A percentile compares a stretch with the other conserved stretches of the same genome.
These are phyloP conservation scores for Blera fallax DNA, from an alignment of 2,888 invertebrate genomes.

Conservation along the genomic window DNA sequence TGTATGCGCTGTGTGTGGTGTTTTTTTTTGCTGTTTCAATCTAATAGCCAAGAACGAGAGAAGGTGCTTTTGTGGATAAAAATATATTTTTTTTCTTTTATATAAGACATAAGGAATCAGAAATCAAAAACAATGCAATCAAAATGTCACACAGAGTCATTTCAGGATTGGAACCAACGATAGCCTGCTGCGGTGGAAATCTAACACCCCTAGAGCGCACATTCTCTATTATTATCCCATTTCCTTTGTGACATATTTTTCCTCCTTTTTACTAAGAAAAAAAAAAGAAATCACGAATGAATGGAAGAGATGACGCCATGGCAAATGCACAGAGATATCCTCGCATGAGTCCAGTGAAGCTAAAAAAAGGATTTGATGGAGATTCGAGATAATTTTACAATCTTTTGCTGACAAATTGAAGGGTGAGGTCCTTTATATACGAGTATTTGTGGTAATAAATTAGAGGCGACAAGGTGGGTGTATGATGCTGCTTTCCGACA, in stretches of 20 bases:
- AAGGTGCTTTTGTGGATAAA: neutral
- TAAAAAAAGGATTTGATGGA: conserved; percentile 9
- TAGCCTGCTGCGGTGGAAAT: conserved; percentile 45
- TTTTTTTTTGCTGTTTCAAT: neutral
- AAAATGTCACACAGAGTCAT: conserved; percentile 12
- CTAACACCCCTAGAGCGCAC: conserved; percentile 29
- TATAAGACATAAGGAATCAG: neutral
- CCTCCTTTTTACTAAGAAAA: too few species aligned
- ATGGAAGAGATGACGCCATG: neutral
- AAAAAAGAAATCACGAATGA: too few species aligned
- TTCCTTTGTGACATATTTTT: conserved; percentile 20
- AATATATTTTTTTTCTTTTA: neutral
- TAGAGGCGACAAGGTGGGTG: neutral
- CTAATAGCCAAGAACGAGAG: neutral
- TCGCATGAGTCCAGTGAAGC: neutral
- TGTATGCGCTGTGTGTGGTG: neutral
- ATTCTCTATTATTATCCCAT: conserved; percentile 46
- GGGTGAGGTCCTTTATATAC: neutral
- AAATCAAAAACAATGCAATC: conserved; percentile 32
- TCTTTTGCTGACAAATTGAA: conserved; percentile 21
- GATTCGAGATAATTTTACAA: conserved; percentile 23
- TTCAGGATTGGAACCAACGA: neutral
- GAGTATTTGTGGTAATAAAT: neutral
- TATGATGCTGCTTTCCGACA: neutral
- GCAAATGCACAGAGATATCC: neutral